Evolutionary conservation across 2,113 vertebrate species (phyloP).

Genomic region (Illadopsis cleaveri): DNA sequence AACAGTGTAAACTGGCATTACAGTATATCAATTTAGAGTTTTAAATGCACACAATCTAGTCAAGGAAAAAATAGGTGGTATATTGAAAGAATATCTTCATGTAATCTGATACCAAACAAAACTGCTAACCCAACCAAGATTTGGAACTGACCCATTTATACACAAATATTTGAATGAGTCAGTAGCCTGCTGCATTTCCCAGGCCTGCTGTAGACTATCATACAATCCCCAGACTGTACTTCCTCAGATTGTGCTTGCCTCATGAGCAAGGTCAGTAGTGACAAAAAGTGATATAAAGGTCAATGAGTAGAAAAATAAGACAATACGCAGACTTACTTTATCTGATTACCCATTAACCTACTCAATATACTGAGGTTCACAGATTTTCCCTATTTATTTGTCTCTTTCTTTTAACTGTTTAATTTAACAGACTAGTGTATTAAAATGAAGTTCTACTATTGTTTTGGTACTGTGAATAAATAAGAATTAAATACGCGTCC

Average conservation of each 20-base stretch:
- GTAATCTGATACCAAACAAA: conserved; percentile 2
- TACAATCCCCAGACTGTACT: not conserved
- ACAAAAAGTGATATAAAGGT: conserved; percentile 6
- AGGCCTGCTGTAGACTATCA: not conserved
- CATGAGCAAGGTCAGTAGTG: conserved; percentile 38
- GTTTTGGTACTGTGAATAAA: not conserved
- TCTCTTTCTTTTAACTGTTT: not conserved
- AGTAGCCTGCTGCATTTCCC: conserved; percentile 37
- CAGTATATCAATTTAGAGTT: not conserved
- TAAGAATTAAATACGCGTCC: not conserved
- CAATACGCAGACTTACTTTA: not conserved
- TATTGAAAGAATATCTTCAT: not conserved
- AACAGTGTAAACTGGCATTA: not conserved
- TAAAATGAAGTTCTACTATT: not conserved
- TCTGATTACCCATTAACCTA: not conserved
- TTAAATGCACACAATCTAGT: not conserved
- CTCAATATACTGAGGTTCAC: not conserved
- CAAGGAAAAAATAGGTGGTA: conserved; percentile 13
- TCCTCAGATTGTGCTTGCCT: conserved; percentile 45
- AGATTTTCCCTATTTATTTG: not conserved
- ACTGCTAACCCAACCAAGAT: not conserved
- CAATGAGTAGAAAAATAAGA: not conserved
- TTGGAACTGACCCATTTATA: not conserved
- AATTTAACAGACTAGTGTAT: not conserved
- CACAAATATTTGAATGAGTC: conserved; percentile 42